Evolutionary conservation across 2,888 invertebrate species (phyloP).

Genomic region (Trissoscelio sp.): DNA sequence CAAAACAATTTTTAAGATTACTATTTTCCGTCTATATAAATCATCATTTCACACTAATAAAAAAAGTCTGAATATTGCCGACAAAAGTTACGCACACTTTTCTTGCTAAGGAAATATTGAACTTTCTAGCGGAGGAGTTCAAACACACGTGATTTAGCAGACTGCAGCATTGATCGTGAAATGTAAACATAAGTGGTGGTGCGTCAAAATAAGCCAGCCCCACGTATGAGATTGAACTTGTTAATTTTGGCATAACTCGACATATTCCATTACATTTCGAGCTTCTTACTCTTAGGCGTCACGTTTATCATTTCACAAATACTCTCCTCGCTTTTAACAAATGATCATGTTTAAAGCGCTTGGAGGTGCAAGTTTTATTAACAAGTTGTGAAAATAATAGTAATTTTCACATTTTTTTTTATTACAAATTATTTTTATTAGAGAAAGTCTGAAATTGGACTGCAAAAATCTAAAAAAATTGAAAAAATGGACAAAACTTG

Average conservation of each 20-base stretch:
- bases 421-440: no score
- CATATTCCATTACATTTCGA: constrained; percentile 40
- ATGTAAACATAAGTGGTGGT: constrained; percentile 43
- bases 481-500: no score
- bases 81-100: no score
- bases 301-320: constrained; percentile 14
- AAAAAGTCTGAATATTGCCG: no score
- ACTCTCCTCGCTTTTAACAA: not conserved
- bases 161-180: constrained; percentile 44
- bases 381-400: no score
- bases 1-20: no score
- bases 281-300: not conserved
- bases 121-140: constrained; percentile 28
- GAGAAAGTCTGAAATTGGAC: no score
- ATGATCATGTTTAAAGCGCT: not conserved
- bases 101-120: no score
- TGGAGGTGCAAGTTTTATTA: not conserved
- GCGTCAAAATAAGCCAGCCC: constrained; percentile 24
- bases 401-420: no score
- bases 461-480: no score
- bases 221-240: constrained; percentile 22
- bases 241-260: constrained; percentile 51
- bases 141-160: constrained; percentile 42
- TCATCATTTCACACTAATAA: no score
- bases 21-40: no score